A percentile compares a stretch with the other conserved stretches of the same genome.
These are phyloP conservation scores for Chesias legatella DNA, from an alignment of 2,888 invertebrate genomes.

Conservation along the genomic window DNA sequence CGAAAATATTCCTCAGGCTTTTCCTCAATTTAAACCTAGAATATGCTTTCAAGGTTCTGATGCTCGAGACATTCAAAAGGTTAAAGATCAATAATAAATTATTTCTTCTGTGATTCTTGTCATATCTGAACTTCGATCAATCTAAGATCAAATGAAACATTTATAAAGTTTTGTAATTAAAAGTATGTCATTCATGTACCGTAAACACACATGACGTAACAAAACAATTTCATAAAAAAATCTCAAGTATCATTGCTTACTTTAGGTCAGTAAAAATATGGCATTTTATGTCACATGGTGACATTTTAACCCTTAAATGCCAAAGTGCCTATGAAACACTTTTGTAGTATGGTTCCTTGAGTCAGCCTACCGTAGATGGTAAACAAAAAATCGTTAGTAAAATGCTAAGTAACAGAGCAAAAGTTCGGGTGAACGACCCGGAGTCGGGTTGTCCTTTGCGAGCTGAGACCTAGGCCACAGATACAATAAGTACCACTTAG, in stretches of 20 bases:
- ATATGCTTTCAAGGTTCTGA: slow-evolving; percentile 25
- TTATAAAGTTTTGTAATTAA: not conserved
- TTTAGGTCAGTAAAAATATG: not conserved
- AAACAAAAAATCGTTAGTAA: slow-evolving; percentile 14
- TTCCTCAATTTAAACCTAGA: slow-evolving; percentile 22
- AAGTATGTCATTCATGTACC: too few species aligned
- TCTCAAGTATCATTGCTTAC: not conserved
- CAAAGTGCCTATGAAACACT: too few species aligned
- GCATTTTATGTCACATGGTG: slow-evolving; percentile 1
- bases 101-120: slow-evolving; percentile 7
- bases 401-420: slow-evolving; percentile 17
- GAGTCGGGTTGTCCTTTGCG: slow-evolving; percentile 27
- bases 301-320: slow-evolving; percentile 7
- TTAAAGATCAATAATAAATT: slow-evolving; percentile 16
- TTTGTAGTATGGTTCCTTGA: too few species aligned
- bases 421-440: slow-evolving; percentile 27
- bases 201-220: not conserved
- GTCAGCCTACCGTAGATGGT: too few species aligned
- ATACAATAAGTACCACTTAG: slow-evolving; percentile 1
- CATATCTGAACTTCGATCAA: slow-evolving; percentile 1
- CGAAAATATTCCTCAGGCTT: slow-evolving; percentile 1
- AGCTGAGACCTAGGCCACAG: slow-evolving; percentile 18
- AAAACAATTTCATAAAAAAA: not conserved
- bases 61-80: slow-evolving; percentile 18
- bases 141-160: not conserved